Percentiles rank a stretch among this genome's conserved stretches.
These are phyloP conservation scores for Hyaena hyaena DNA, from an alignment of 2,113 vertebrate species.

Conservation along the genomic window DNA sequence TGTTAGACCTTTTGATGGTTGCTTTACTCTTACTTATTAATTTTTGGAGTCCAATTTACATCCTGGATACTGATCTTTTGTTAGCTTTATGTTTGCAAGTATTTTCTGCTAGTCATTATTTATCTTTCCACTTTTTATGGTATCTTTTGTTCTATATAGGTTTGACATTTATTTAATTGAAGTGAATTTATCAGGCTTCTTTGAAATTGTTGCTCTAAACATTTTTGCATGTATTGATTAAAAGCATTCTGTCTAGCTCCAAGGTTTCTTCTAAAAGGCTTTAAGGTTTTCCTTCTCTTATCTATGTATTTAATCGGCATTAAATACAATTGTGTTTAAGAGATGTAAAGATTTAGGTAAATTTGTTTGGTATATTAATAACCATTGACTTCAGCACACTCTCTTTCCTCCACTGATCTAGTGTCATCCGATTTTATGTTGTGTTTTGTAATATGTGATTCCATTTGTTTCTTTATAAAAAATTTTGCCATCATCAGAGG, in stretches of 20 bases:
- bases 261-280: conserved; percentile 9
- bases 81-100: neutral
- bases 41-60: neutral
- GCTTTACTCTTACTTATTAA: neutral
- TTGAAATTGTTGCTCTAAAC: conserved; percentile 32
- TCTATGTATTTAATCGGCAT: neutral
- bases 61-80: neutral
- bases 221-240: neutral
- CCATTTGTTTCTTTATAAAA: conserved; percentile 15
- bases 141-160: neutral
- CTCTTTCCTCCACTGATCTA: neutral
- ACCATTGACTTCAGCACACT: neutral
- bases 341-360: neutral
- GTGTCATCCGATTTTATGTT: neutral
- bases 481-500: neutral
- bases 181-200: neutral
- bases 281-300: conserved; percentile 26
- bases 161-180: conserved; percentile 41
- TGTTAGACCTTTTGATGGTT: neutral
- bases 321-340: conserved; percentile 22
- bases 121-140: neutral
- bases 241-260: neutral
- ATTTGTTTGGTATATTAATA: neutral
- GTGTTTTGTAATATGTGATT: neutral
- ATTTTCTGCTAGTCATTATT: neutral